Base-by-base conservation (phyloP, 2,888 invertebrate genomes). In the Orchestes rusci region DNA sequence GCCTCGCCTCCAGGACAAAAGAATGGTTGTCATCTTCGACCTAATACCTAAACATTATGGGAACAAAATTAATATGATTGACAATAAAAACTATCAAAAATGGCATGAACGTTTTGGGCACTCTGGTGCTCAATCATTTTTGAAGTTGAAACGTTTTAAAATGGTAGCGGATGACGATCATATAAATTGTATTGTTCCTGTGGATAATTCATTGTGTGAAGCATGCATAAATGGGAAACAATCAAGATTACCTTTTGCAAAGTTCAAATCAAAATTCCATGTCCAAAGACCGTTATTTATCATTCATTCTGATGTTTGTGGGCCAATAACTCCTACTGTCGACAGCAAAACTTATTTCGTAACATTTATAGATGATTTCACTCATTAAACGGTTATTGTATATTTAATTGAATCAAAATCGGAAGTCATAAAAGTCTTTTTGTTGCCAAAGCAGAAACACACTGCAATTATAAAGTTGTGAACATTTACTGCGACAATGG, bases 311-410 rank as follows among this genome's bases (percentile, higher is more conserved):
- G n/a, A n/a, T n/a, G n/a, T n/a, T n/a, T n/a, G n/a, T 50, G 60
- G 60, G 0, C 59, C 60, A 28, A 61, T 63, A 27, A 60, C 61
- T 45, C 8, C 60, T 0, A 59, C 50, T 16, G 16, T 49, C 10
- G 41, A 48, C 30, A 31, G 38, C 17, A 49, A 49, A 45, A 48
- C 36, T 42, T 41, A 42, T 38, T 45, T 45, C 35, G 42, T 49
- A 12, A 41, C 23, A 15, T 41, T 39, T 18, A 29, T 30, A n/a
- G 29, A 30, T 18, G 30, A 17, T 3, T 29, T 12, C 17, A 39
- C 29, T 4, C 30, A 39, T 37, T 37, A 37, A 15, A 37, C 37
- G 10, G 4, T 16, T 4, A 16, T 33, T 15, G 10, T n/a, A n/a
- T n/a, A n/a, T n/a, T n/a, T n/a, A n/a, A n/a, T n/a, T n/a, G n/a